phyloP scores from a whole-genome alignment of 2,797 vertebrate genomes.

The Strix occidentalis region DNA sequence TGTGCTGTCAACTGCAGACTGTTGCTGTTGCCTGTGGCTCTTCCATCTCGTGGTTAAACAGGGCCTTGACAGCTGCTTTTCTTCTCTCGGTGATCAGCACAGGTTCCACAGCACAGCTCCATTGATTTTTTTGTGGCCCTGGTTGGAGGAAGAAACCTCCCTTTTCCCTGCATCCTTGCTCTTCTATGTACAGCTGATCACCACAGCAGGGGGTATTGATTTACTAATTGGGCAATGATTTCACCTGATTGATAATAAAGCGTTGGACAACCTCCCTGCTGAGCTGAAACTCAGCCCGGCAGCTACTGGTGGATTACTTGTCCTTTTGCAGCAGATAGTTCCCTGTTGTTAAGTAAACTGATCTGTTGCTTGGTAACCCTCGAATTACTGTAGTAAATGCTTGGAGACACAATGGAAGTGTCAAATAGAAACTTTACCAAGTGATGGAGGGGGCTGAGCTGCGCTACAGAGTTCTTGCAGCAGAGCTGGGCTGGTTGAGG shows the following conservation, averaged over 20 bases:
- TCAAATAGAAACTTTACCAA: not conserved
- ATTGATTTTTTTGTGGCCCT: slow-evolving; percentile 33
- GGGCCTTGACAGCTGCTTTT: not conserved
- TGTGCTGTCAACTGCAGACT: not conserved
- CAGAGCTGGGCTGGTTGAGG: not conserved
- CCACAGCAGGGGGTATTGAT: slow-evolving; percentile 8
- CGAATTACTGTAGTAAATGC: slow-evolving; percentile 23
- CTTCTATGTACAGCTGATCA: not conserved
- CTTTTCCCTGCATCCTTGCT: not conserved
- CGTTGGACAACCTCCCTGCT: slow-evolving; percentile 60
- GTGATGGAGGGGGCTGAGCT: not conserved
- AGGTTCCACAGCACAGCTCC: slow-evolving; percentile 25
- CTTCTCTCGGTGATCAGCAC: not conserved
- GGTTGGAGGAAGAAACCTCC: not conserved
- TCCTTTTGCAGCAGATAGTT: slow-evolving; percentile 55
- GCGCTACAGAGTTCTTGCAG: not conserved
- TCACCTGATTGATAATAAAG: slow-evolving; percentile 58
- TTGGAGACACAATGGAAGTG: not conserved
- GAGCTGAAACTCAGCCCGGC: slow-evolving; percentile 38
- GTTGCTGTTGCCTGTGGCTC: not conserved
- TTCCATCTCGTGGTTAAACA: not conserved
- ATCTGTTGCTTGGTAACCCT: slow-evolving; percentile 70
- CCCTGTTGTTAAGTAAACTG: slow-evolving; percentile 61
- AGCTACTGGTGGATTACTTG: slow-evolving; percentile 31
- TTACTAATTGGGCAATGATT: slow-evolving; percentile 59